Evolutionary conservation across 1,140 invertebrate species (phyloP).

Genomic region (Pseudomyrmex sp.): DNA sequence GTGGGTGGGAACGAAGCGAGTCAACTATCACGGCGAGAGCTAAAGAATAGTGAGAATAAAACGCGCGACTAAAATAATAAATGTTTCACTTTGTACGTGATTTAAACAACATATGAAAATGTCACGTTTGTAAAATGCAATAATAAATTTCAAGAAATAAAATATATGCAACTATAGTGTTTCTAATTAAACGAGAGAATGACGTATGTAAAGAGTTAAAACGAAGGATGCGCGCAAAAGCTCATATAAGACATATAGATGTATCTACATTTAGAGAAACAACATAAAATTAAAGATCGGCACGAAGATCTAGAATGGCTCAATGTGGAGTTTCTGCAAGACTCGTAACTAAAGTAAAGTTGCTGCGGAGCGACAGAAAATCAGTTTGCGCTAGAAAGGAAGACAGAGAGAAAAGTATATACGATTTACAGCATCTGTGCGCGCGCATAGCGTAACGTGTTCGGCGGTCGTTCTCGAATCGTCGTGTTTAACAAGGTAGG

Average conservation of each 20-base stretch:
- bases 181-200: no score
- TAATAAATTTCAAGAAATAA: no score
- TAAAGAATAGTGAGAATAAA: neutral
- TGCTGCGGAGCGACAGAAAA: neutral
- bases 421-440: slow-evolving; percentile 66
- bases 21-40: neutral
- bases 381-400: neutral
- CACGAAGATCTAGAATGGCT: slow-evolving; percentile 1
- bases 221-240: neutral
- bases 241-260: neutral
- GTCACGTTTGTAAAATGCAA: no score
- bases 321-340: slow-evolving; percentile 2
- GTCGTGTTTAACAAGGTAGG: slow-evolving; percentile 70
- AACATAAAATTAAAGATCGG: neutral
- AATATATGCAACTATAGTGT: no score
- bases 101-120: no score
- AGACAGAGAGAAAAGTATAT: neutral
- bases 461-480: slow-evolving; percentile 55
- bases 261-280: neutral
- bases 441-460: slow-evolving; percentile 47
- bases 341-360: neutral
- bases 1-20: neutral
- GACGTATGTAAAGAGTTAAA: no score
- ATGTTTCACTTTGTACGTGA: neutral
- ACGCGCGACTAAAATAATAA: neutral